Evolutionary conservation across 2,797 vertebrate genomes (phyloP).

Genomic region (Phrynocephalus guinanensis): DNA sequence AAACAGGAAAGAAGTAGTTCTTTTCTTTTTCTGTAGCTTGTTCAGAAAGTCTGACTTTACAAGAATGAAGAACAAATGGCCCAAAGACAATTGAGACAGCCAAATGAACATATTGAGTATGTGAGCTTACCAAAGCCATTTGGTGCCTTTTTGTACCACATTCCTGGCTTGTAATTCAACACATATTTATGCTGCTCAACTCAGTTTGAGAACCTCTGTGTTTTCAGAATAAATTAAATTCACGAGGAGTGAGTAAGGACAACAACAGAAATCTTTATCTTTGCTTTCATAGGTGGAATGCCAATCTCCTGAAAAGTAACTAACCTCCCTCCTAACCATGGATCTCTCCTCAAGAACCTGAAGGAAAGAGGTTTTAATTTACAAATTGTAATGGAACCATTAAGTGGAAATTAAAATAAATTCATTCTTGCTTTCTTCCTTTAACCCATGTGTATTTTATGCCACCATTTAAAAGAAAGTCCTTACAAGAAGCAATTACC

Average conservation of each 20-base stretch:
- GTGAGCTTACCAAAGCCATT: background rate
- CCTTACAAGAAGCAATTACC: too few relatives aligned
- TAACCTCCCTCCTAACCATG: too few relatives aligned
- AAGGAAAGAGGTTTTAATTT: background rate
- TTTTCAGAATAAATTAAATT: background rate
- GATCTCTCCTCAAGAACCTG: background rate
- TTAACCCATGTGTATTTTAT: background rate
- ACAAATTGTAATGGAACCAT: background rate
- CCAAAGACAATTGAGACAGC: background rate
- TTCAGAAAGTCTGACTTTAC: conserved; percentile 55
- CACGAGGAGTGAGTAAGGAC: too few relatives aligned
- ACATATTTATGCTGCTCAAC: background rate
- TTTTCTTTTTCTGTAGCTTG: background rate
- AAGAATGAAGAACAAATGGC: conserved; percentile 42
- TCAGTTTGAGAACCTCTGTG: background rate
- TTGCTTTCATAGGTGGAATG: too few relatives aligned
- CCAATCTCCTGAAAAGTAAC: background rate
- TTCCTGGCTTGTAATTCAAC: background rate
- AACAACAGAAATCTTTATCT: background rate
- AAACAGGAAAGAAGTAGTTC: conserved; percentile 63
- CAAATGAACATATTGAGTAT: background rate
- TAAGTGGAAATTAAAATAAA: background rate
- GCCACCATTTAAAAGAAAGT: too few relatives aligned
- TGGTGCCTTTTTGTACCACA: background rate
- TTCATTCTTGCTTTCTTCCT: background rate